Conservation (phyloP, 1,140 invertebrate genomes). For the Aphidius gifuensis region DNA sequence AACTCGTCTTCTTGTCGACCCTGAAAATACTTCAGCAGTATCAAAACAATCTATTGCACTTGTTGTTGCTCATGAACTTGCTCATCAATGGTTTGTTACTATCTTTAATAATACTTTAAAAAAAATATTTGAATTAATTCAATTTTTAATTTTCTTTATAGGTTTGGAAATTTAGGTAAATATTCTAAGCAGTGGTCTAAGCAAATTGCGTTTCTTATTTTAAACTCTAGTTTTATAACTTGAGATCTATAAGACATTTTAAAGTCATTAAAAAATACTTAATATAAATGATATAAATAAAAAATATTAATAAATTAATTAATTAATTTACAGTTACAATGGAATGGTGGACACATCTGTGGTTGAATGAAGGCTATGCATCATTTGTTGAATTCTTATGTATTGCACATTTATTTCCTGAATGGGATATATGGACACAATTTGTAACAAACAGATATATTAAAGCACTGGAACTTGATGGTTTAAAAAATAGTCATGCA, state of each 20-base stretch:
- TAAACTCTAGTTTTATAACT: too few species aligned
- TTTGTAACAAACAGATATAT: constrained; percentile 83
- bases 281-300: too few species aligned
- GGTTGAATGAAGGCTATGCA: constrained; percentile 93
- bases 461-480: constrained; percentile 82
- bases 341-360: constrained; percentile 84
- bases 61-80: constrained; percentile 84
- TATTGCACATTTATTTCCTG: constrained; percentile 81
- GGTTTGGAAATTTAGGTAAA: too few species aligned
- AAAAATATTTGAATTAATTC: too few species aligned
- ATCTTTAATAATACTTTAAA: constrained; percentile 47
- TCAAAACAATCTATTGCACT: constrained; percentile 84
- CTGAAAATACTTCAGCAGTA: constrained; percentile 77
- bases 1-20: constrained; percentile 79
- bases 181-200: too few species aligned
- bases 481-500: constrained; percentile 85
- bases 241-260: too few species aligned
- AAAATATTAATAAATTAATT: too few species aligned
- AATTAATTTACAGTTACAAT: constrained; percentile 67
- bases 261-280: too few species aligned
- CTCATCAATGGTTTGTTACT: constrained; percentile 88
- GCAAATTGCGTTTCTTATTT: too few species aligned
- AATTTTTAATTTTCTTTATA: too few species aligned
- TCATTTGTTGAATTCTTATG: constrained; percentile 87
- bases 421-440: constrained; percentile 92